A percentile compares a stretch with the other conserved stretches of the same genome.
These are phyloP conservation scores for Spilarctia lutea DNA, from an alignment of 2,888 invertebrate species.

Conservation along the genomic window DNA sequence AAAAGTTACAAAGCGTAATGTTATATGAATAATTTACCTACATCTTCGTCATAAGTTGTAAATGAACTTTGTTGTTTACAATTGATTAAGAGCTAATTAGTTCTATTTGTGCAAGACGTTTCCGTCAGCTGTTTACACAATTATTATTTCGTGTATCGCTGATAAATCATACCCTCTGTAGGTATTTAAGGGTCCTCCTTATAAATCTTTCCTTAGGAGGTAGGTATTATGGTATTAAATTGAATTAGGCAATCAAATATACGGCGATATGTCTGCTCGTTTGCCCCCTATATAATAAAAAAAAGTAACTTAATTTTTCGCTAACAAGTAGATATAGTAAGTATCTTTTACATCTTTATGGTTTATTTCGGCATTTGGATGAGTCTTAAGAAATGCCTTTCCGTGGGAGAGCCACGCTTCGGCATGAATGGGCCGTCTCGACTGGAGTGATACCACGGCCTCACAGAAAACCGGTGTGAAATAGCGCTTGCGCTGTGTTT, in stretches of 20 bases:
- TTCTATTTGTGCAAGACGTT: conserved; percentile 27
- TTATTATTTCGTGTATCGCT: conserved; percentile 68
- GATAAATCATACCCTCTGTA: conserved; percentile 54
- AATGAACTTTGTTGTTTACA: conserved; percentile 45
- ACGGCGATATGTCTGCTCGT: no score
- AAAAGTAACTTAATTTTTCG: neutral
- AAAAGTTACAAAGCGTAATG: neutral
- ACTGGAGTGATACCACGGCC: no score
- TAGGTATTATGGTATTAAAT: neutral
- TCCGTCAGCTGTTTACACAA: conserved; percentile 35
- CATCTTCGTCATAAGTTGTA: conserved; percentile 21
- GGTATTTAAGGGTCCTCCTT: neutral
- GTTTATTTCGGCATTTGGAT: no score
- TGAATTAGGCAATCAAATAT: neutral
- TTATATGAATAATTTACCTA: neutral
- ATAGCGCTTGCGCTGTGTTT: no score
- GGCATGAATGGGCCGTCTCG: no score
- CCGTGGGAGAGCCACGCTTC: no score
- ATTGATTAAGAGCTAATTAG: conserved; percentile 44
- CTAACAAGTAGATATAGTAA: no score
- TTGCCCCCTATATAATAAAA: no score
- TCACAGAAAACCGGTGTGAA: no score
- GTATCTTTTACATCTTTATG: no score
- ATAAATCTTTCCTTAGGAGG: neutral
- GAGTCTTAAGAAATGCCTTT: no score